These are phyloP conservation scores for Thymelicus acteon DNA, from an alignment of 2,888 invertebrate genomes.

Conservation along the genomic window DNA sequence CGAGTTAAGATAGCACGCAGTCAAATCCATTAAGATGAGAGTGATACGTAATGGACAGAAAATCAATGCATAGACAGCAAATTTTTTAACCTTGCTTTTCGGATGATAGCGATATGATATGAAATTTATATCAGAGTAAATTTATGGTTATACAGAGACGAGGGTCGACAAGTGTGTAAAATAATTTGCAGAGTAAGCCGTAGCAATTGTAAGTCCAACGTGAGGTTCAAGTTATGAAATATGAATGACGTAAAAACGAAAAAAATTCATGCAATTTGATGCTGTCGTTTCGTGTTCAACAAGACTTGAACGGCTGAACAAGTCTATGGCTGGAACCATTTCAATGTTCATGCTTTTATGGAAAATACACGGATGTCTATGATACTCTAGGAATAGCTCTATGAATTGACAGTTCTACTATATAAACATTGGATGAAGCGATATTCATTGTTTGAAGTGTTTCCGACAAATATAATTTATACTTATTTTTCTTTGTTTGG, in stretches of 20 bases:
- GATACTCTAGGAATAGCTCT: no score
- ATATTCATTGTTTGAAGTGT: no score
- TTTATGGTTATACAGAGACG: conserved; percentile 53
- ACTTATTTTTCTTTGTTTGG: no score
- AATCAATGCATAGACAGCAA: conserved; percentile 38
- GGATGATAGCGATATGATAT: conserved; percentile 36
- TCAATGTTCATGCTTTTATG: no score
- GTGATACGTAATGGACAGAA: conserved; percentile 39
- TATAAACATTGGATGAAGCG: no score
- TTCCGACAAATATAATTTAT: no score
- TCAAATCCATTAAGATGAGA: conserved; percentile 19
- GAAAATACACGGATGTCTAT: no score
- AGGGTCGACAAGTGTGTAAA: conserved; percentile 72
- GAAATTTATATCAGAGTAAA: conserved; percentile 57
- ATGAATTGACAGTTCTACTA: no score
- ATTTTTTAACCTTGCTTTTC: conserved; percentile 31
- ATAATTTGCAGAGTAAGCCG: conserved; percentile 69
- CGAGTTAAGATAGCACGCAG: background rate
- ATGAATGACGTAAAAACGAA: conserved; percentile 11
- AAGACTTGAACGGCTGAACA: no score
- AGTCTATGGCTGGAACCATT: no score
- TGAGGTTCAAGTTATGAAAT: conserved; percentile 21
- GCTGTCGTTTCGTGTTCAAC: no score
- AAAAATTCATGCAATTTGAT: conserved; percentile 10
- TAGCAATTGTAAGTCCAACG: conserved; percentile 43